These are phyloP conservation scores for Hypselothyrea guttata DNA, from an alignment of 2,888 invertebrate species.

Conservation along the genomic window DNA sequence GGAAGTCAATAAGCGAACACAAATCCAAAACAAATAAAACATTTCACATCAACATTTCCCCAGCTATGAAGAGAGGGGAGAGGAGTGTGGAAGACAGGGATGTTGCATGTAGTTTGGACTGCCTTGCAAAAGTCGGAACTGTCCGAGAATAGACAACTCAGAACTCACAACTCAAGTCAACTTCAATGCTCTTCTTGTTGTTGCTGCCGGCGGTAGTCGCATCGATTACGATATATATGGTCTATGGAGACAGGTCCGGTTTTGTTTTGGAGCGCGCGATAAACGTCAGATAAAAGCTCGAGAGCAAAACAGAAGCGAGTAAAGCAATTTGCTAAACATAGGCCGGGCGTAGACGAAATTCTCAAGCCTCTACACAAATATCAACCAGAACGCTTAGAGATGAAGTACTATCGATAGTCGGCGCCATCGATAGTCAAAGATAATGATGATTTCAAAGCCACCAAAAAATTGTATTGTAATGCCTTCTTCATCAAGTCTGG, in stretches of 20 bases:
- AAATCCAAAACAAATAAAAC: conserved; percentile 50
- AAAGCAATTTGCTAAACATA: neutral
- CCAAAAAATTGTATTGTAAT: too few species aligned
- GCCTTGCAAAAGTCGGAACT: conserved; percentile 72
- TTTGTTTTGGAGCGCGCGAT: conserved; percentile 67
- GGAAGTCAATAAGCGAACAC: conserved; percentile 63
- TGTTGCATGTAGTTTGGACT: conserved; percentile 60
- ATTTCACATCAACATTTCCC: conserved; percentile 40
- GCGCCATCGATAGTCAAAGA: too few species aligned
- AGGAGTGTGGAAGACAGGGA: neutral
- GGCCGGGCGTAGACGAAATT: conserved; percentile 27
- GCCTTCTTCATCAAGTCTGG: too few species aligned
- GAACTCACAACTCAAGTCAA: conserved; percentile 59
- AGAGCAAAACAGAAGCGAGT: conserved; percentile 64
- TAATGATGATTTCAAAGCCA: too few species aligned
- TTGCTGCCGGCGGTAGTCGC: conserved; percentile 47
- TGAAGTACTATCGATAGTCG: too few species aligned
- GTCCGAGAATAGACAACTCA: conserved; percentile 60
- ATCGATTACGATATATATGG: conserved; percentile 71
- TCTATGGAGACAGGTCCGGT: conserved; percentile 69
- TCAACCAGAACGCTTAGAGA: neutral
- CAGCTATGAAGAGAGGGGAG: conserved; percentile 4
- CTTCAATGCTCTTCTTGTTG: conserved; percentile 41
- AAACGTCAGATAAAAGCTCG: conserved; percentile 68
- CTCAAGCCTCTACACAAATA: conserved; percentile 4